Conservation (phyloP, 2,888 invertebrate genomes). For the Listrodromus nycthemerus region DNA sequence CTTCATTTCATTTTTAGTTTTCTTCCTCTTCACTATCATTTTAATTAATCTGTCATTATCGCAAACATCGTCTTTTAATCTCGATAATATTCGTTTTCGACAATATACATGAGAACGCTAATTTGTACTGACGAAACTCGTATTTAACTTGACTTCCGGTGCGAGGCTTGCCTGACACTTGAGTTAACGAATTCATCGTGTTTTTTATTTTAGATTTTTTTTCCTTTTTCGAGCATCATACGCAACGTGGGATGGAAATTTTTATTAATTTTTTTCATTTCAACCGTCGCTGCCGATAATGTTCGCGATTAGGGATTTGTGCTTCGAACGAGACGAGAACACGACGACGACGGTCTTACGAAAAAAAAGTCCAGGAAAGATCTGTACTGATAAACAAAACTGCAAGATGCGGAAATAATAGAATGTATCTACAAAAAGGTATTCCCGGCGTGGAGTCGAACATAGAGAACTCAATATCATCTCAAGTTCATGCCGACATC, state of each 20-base stretch:
- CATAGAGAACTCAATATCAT: no score
- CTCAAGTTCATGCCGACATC: background rate
- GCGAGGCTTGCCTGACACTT: constrained; percentile 2
- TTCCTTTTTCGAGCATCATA: constrained; percentile 63
- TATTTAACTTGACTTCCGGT: constrained; percentile 55
- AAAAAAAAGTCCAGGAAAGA: constrained; percentile 15
- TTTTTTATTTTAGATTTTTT: constrained; percentile 25
- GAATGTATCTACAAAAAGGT: background rate
- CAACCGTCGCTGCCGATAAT: constrained; percentile 7
- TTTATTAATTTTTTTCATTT: background rate
- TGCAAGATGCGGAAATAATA: background rate
- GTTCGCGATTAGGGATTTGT: constrained; percentile 28
- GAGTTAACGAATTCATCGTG: constrained; percentile 8
- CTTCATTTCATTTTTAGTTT: background rate
- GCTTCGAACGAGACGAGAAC: constrained; percentile 19
- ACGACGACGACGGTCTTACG: background rate
- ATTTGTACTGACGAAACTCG: constrained; percentile 50
- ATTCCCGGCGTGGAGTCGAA: background rate
- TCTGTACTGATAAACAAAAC: background rate
- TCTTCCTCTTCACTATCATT: constrained; percentile 4
- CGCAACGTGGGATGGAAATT: constrained; percentile 5
- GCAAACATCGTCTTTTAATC: constrained; percentile 22
- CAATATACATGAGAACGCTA: constrained; percentile 47
- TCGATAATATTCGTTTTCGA: constrained; percentile 35
- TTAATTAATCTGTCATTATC: constrained; percentile 23